Conservation (phyloP, 2,888 invertebrate species). For the Eupeodes luniger region DNA sequence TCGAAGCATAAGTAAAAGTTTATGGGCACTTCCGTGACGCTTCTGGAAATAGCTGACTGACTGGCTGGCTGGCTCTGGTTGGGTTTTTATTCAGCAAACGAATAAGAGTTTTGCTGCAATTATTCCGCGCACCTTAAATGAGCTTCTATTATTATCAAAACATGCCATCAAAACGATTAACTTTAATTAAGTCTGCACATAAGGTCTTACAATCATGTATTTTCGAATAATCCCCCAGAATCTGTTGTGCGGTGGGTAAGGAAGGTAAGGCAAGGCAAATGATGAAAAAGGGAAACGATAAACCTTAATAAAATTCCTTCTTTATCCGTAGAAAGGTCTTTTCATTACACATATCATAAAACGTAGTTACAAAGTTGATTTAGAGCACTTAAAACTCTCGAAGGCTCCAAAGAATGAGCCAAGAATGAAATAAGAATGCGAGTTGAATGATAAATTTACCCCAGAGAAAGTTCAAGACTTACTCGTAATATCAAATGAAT, state of each 20-base stretch:
- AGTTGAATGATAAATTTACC: conserved; percentile 54
- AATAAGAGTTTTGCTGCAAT: neutral
- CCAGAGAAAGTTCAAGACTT: conserved; percentile 52
- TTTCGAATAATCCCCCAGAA: neutral
- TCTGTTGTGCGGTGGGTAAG: too few species aligned
- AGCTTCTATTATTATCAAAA: conserved; percentile 8
- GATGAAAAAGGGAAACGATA: conserved; percentile 13
- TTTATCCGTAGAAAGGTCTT: neutral
- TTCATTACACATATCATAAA: conserved; percentile 14
- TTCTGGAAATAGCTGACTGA: too few species aligned
- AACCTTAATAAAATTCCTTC: conserved; percentile 4
- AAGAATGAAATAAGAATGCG: conserved; percentile 34
- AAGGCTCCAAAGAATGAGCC: conserved; percentile 2
- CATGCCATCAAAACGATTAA: conserved; percentile 30
- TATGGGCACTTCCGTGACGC: conserved; percentile 29
- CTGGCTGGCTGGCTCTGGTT: neutral
- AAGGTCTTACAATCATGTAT: conserved; percentile 27
- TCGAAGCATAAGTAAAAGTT: conserved; percentile 22
- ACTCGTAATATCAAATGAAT: conserved; percentile 60
- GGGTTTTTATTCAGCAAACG: neutral
- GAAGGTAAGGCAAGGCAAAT: neutral
- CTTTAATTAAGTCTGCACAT: conserved; percentile 52
- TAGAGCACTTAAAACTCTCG: conserved; percentile 41
- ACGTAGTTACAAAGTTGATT: conserved; percentile 37
- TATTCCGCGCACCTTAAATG: neutral